phyloP scores from a whole-genome alignment of 2,113 vertebrate species.

The Scophthalmus maximus region DNA sequence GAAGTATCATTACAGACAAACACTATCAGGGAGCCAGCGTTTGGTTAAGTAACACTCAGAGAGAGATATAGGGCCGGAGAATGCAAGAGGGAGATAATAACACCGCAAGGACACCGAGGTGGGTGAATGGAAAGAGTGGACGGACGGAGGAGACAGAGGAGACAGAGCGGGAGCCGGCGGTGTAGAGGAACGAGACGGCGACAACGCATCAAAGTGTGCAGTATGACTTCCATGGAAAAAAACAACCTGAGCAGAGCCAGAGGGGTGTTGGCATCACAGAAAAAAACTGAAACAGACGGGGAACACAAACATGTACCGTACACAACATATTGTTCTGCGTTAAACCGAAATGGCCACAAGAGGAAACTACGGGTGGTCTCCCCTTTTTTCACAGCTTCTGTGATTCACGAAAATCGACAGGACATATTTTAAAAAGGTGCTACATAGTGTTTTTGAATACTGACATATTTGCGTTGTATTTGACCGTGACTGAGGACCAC shows the following conservation, averaged over 20 bases:
- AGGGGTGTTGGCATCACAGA: constrained; percentile 33
- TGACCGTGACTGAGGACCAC: too few relatives aligned
- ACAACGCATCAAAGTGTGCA: background rate
- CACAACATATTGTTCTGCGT: background rate
- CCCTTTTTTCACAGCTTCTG: too few relatives aligned
- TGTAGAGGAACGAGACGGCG: background rate
- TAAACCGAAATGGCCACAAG: too few relatives aligned
- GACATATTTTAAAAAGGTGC: too few relatives aligned
- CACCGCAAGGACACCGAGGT: constrained; percentile 11
- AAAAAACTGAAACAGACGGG: constrained; percentile 3
- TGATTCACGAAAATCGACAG: too few relatives aligned
- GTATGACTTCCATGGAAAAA: background rate
- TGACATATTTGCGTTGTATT: too few relatives aligned
- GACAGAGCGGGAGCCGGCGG: too few relatives aligned
- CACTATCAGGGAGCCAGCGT: constrained; percentile 23
- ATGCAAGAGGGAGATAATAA: constrained; percentile 36
- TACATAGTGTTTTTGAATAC: too few relatives aligned
- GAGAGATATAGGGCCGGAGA: constrained; percentile 15
- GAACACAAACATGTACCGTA: background rate
- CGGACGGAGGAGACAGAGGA: background rate
- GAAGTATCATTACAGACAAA: constrained; percentile 41
- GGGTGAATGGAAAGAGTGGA: constrained; percentile 9
- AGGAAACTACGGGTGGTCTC: too few relatives aligned
- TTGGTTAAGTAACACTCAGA: constrained; percentile 34
- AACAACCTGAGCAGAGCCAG: constrained; percentile 33